Conservation (phyloP, 1,140 invertebrate species). For the Pectinophora gossypiella region DNA sequence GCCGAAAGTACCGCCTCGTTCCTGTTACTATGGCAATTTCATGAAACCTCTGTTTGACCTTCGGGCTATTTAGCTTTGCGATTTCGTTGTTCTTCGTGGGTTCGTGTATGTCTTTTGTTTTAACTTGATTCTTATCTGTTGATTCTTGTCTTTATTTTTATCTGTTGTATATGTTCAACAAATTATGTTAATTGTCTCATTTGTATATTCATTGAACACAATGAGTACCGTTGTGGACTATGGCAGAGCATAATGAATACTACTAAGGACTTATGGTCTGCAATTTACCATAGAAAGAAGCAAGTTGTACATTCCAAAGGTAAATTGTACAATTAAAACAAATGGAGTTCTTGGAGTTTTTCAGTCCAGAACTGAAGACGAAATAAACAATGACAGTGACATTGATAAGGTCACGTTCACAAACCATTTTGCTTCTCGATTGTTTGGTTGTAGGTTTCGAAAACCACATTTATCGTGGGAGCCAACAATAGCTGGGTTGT, state of each 20-base stretch:
- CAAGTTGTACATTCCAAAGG: too few relatives aligned
- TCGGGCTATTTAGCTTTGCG: not conserved
- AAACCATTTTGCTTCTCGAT: too few relatives aligned
- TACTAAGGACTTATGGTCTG: too few relatives aligned
- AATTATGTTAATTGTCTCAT: not conserved
- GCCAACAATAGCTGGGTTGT: slow-evolving; percentile 21
- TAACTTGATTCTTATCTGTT: not conserved
- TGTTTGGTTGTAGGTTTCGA: slow-evolving; percentile 11
- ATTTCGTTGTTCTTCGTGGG: not conserved
- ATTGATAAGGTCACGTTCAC: not conserved
- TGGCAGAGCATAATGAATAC: too few relatives aligned
- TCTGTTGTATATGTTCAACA: too few relatives aligned
- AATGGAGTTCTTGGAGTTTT: too few relatives aligned
- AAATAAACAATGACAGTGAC: not conserved
- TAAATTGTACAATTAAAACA: too few relatives aligned
- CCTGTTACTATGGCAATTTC: not conserved
- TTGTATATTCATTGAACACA: too few relatives aligned
- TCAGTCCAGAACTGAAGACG: too few relatives aligned
- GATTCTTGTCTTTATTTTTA: not conserved
- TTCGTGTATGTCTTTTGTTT: not conserved
- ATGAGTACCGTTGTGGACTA: too few relatives aligned
- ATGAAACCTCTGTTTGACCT: not conserved
- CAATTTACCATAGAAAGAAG: too few relatives aligned
- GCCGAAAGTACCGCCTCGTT: not conserved
- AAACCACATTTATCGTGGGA: slow-evolving; percentile 24